phyloP scores from a whole-genome alignment of 2,797 vertebrate genomes.

The Adelosebastes latens region DNA sequence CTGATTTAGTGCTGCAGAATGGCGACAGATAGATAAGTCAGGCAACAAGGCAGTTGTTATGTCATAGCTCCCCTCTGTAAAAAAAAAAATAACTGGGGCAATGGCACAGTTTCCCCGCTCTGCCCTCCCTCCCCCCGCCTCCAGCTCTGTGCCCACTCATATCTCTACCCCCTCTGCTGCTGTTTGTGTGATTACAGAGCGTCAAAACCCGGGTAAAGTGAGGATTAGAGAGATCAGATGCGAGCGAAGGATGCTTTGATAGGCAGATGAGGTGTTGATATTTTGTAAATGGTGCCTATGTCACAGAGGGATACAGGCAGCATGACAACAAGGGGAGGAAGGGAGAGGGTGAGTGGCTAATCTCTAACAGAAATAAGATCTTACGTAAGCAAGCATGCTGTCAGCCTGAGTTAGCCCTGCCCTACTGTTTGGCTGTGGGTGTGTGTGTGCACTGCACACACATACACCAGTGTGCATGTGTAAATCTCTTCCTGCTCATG shows the following conservation, averaged over 20 bases:
- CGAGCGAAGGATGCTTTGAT: background rate
- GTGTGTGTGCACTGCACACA: slow-evolving; percentile 22
- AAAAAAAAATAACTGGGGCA: slow-evolving; percentile 73
- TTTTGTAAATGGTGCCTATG: slow-evolving; percentile 34
- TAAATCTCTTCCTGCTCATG: slow-evolving; percentile 46
- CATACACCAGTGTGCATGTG: slow-evolving; percentile 20
- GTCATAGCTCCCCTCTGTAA: slow-evolving; percentile 72
- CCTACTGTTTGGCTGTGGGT: slow-evolving; percentile 55
- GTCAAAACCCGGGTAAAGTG: slow-evolving; percentile 26
- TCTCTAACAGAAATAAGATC: slow-evolving; percentile 81
- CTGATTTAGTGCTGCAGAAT: slow-evolving; percentile 58
- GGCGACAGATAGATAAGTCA: slow-evolving; percentile 58
- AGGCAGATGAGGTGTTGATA: slow-evolving; percentile 37
- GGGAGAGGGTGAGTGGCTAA: slow-evolving; percentile 72
- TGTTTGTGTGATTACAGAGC: slow-evolving; percentile 29
- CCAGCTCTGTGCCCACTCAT: slow-evolving; percentile 28
- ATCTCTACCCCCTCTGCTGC: slow-evolving; percentile 1
- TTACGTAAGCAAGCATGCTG: slow-evolving; percentile 77
- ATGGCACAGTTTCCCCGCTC: slow-evolving; percentile 68
- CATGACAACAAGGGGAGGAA: slow-evolving; percentile 34
- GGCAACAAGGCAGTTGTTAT: slow-evolving; percentile 69
- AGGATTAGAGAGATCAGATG: slow-evolving; percentile 31
- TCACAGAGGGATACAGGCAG: slow-evolving; percentile 26
- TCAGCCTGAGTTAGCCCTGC: slow-evolving; percentile 65
- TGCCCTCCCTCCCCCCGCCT: background rate